Base-by-base conservation (phyloP, 1,140 invertebrate genomes). In the Hyposmocoma kahamanoa region DNA sequence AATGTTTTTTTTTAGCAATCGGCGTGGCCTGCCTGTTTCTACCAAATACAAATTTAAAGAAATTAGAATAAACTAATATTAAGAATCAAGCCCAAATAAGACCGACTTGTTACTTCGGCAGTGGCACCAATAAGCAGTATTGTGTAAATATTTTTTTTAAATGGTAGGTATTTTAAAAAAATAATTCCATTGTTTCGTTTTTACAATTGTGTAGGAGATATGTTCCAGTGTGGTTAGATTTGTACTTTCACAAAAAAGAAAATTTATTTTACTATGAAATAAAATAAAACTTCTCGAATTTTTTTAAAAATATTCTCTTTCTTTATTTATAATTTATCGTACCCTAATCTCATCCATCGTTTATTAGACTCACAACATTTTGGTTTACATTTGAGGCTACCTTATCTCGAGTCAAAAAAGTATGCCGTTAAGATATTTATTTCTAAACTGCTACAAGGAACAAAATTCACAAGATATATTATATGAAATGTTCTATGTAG, bases 291-390 rank as follows among this genome's bases (percentile, higher is more conserved):
- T 43, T 50, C n/a, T n/a, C 58, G 34, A 18, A 44, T 18, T 46
- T 50, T 60, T 67, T 67, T 82, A 84, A 84, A 84, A 84, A 84
- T 84, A 82, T 79, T 69, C 72, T 78, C 69, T 78, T 82, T 66
- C 51, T 76, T 81, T 81, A 81, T 81, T 81, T 64, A 82, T 82
- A 79, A 76, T 76, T 77, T 75, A 79, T 77, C 59, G 56, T 78
- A 74, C 49, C 60, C 71, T 79, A 80, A 80, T 74, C 65, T 77
- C 80, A 74, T 80, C 53, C 72, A 62, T 66, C 67, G 32, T 69
- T 69, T 62, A 60, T 68, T 68, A 64, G 58, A 69, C 64, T 61
- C 61, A 66, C 64, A 72, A 17, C 20, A 41, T n/a, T n/a, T 36
- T 15, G 24, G 24, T 26, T n/a, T n/a, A n/a, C n/a, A n/a, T n/a